Base-by-base conservation (phyloP, 2,888 invertebrate species). In the Electrophaes corylata region DNA sequence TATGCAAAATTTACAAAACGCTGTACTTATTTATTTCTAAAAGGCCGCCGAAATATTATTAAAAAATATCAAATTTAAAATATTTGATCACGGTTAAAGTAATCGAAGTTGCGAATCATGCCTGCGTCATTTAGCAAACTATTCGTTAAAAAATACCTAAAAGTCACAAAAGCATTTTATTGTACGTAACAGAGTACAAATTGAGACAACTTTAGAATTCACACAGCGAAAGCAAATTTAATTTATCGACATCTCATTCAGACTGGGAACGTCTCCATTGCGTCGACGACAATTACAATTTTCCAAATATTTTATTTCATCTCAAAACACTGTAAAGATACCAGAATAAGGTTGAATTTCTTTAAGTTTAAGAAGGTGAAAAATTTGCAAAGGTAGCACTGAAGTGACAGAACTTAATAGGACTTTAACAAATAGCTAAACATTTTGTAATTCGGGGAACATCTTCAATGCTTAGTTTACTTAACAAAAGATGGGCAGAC, bases 361-460 rank as follows among this genome's bases (percentile, higher is more conserved):
- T 29, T 37, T 60, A 66, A 53, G n/a, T 0, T 5, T 23, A 0
- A 18, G 46, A 19, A 19, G 11, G 18, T 0, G 2, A 4, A 49
- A 54, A 72, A 40, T 76, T 84, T 77, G 83, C 64, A 62, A 72
- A 74, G 67, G 72, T 75, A 72, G 76, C 75, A 76, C 78, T 75
- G 77, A 84, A 85, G 85, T 88, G 88, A 87, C 88, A 86, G 79
- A 86, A 83, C 88, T 83, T 89, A 91, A 91, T 91, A 84, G 86
- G 84, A 87, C 76, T 90, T 87, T 90, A 89, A 91, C 91, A 91
- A 91, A 91, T 91, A 88, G 84, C 88, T 88, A 91, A 91, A 86
- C 86, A 86, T 87, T 91, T 86, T 83, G 86, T 86, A 83, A 90
- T 91, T 90, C 91, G 86, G 76, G 73, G 90, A 91, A 91, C 81